Evolutionary conservation across 2,113 vertebrate species (phyloP).

Genomic region (Lepidothrix coronata): DNA sequence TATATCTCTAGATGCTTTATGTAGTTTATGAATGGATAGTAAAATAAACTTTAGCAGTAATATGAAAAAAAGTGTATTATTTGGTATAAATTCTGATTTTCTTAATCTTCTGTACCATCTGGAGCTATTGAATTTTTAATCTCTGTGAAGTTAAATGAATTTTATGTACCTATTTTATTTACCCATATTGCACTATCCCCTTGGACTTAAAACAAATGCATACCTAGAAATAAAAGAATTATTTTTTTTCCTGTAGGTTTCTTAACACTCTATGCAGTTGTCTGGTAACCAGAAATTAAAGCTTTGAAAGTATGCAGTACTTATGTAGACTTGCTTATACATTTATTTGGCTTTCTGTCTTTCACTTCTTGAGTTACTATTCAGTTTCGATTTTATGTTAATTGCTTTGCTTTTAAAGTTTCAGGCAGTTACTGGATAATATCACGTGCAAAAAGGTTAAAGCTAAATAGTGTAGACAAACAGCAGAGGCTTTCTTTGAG

Average conservation of each 20-base stretch:
- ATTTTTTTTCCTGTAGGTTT: not conserved
- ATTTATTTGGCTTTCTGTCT: not conserved
- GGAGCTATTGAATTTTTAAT: not conserved
- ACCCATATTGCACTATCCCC: not conserved
- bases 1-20: not conserved
- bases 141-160: not conserved
- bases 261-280: not conserved
- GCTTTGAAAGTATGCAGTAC: not conserved
- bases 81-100: not conserved
- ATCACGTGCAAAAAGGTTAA: not conserved
- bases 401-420: constrained; percentile 29
- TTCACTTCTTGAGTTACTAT: not conserved
- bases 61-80: not conserved
- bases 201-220: not conserved
- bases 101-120: not conserved
- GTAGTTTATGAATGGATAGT: not conserved
- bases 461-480: not conserved
- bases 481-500: not conserved
- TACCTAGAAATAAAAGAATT: not conserved
- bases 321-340: not conserved
- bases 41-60: not conserved
- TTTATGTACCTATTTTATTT: not conserved
- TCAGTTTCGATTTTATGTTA: constrained; percentile 23
- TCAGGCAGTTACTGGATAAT: not conserved
- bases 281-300: not conserved